Evolutionary conservation across 2,113 vertebrate species (phyloP).

Genomic region (Phrynosoma platyrhinos): DNA sequence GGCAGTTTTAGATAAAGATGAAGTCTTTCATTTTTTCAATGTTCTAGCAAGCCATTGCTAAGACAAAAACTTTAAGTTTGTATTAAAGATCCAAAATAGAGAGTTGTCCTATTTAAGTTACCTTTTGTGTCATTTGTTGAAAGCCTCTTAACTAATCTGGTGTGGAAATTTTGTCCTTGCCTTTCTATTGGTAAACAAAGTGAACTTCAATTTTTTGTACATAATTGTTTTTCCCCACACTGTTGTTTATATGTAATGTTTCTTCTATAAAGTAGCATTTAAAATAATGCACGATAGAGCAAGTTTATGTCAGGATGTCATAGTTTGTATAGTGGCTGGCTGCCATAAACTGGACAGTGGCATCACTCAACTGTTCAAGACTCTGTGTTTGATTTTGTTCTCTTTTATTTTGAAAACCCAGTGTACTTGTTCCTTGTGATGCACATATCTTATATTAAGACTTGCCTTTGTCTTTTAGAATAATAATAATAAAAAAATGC

Average conservation of each 20-base stretch:
- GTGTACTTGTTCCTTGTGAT: neutral
- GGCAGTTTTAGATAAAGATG: slow-evolving; percentile 93
- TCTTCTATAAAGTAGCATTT: slow-evolving; percentile 44
- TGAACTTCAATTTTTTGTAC: slow-evolving; percentile 54
- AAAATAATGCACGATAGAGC: slow-evolving; percentile 18
- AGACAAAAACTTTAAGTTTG: slow-evolving; percentile 42
- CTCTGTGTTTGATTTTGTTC: neutral
- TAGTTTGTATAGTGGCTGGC: neutral
- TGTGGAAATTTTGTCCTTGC: slow-evolving; percentile 11
- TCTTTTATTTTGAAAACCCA: neutral
- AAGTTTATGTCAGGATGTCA: neutral
- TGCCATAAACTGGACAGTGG: neutral
- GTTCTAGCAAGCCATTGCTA: slow-evolving; percentile 93
- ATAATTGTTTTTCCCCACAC: slow-evolving; percentile 42
- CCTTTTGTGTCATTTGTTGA: slow-evolving; percentile 26
- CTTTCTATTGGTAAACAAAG: neutral
- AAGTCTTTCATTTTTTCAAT: slow-evolving; percentile 97
- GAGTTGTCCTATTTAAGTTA: neutral
- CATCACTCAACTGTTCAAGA: neutral
- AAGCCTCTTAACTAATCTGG: neutral
- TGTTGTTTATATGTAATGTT: slow-evolving; percentile 46
- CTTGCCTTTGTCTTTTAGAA: neutral
- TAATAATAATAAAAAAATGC: too few species aligned
- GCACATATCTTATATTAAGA: neutral
- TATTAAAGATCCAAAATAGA: slow-evolving; percentile 37